A percentile compares a stretch with the other conserved stretches of the same genome.
phyloP scores from a whole-genome alignment of 2,113 vertebrate genomes.

The Dascyllus trimaculatus region DNA sequence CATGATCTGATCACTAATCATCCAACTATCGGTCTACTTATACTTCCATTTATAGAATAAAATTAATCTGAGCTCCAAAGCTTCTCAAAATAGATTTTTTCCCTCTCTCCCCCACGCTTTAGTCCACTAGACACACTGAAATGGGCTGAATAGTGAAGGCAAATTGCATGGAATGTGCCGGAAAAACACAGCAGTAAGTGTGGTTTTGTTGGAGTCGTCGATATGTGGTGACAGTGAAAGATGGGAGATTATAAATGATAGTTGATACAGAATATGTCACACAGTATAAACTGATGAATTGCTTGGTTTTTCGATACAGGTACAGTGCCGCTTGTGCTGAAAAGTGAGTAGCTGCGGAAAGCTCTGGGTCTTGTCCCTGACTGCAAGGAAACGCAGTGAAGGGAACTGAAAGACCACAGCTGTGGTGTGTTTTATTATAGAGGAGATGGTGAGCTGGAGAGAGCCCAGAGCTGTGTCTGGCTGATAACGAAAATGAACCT shows the following conservation, averaged over 20 bases:
- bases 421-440: slow-evolving; percentile 62
- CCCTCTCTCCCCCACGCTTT: background rate
- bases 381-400: slow-evolving; percentile 42
- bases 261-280: slow-evolving; percentile 40
- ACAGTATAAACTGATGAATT: slow-evolving; percentile 37
- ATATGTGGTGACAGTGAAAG: slow-evolving; percentile 47
- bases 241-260: slow-evolving; percentile 43
- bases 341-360: slow-evolving; percentile 10
- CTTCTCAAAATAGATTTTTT: slow-evolving; percentile 15
- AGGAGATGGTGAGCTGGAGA: slow-evolving; percentile 67
- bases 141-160: slow-evolving; percentile 49
- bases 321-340: slow-evolving; percentile 11
- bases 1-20: slow-evolving; percentile 30
- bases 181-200: slow-evolving; percentile 35
- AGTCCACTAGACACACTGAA: slow-evolving; percentile 35
- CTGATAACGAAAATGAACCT: slow-evolving; percentile 72
- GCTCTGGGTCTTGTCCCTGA: slow-evolving; percentile 27
- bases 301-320: slow-evolving; percentile 29
- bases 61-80: slow-evolving; percentile 21
- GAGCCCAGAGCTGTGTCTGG: slow-evolving; percentile 62
- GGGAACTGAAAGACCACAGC: slow-evolving; percentile 56
- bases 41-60: slow-evolving; percentile 36
- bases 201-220: slow-evolving; percentile 31
- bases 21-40: background rate
- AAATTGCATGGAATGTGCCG: slow-evolving; percentile 36